phyloP scores from a whole-genome alignment of 2,113 vertebrate genomes.

The Python bivittatus region DNA sequence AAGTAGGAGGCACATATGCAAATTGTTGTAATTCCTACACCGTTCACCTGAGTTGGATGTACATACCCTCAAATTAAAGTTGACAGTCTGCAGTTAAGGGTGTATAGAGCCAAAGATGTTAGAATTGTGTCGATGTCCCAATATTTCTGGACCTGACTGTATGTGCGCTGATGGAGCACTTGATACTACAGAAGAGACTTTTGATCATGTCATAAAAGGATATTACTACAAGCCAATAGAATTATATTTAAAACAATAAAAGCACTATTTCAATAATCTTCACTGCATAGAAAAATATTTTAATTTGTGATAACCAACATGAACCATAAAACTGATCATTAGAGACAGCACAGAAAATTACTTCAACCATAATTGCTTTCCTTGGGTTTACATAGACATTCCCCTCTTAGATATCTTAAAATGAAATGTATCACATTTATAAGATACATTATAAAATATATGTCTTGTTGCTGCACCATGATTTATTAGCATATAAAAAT shows the following conservation, averaged over 20 bases:
- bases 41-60: too few species aligned
- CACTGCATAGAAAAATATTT: slow-evolving; percentile 70
- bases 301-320: slow-evolving; percentile 37
- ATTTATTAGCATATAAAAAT: slow-evolving; percentile 61
- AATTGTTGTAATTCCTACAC: too few species aligned
- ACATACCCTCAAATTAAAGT: too few species aligned
- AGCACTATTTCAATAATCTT: slow-evolving; percentile 25
- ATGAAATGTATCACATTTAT: slow-evolving; percentile 34
- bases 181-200: background rate
- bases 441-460: slow-evolving; percentile 52
- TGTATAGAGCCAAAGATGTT: too few species aligned
- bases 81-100: too few species aligned
- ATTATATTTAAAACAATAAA: slow-evolving; percentile 4
- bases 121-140: too few species aligned
- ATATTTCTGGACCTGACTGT: too few species aligned
- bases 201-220: background rate
- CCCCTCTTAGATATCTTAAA: slow-evolving; percentile 20
- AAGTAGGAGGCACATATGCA: too few species aligned
- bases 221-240: slow-evolving; percentile 21
- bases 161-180: background rate
- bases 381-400: slow-evolving; percentile 33
- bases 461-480: slow-evolving; percentile 40
- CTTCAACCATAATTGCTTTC: slow-evolving; percentile 39
- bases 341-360: slow-evolving; percentile 41
- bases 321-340: slow-evolving; percentile 40